Base-by-base conservation (phyloP, 2,888 invertebrate species). In the Griposia aprilina region DNA sequence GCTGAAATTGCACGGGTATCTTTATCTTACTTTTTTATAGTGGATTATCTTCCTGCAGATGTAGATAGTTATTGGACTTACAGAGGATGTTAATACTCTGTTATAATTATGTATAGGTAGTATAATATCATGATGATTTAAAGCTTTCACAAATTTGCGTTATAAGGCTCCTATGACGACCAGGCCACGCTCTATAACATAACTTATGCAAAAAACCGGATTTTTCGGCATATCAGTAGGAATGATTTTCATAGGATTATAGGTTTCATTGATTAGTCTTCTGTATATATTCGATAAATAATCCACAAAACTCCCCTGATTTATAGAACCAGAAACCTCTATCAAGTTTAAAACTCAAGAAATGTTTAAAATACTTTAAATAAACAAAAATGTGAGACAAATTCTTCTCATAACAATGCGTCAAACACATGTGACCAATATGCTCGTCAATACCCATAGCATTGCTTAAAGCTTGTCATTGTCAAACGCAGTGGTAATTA, bases 391-490 rank as follows among this genome's bases (percentile, higher is more conserved):
- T 20, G 15, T 6, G 0, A 2, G 7, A 60, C 1, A 76, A 50
- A 60, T 50, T 63, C 23, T 20, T 62, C 41, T 66, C 26, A 50
- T 59, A 63, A 80, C 79, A 63, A 72, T n/a, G 66, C 83, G 83
- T 74, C 36, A 48, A 86, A 82, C 91, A 91, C 84, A 85, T 91
- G 91, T 84, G 78, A 81, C 76, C 82, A 87, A 87, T 84, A 73
- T 76, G 59, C 41, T 55, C 68, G 60, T 67, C 59, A 80, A 85
- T 68, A 77, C 2, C n/a, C 52, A 15, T 59, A 48, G n/a, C 48
- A 70, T 76, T 20, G 7, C 30, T 48, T 65, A 17, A 6, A 30
- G 57, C 63, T 69, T 76, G 79, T 83, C 81, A 76, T 74, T 77
- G 68, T 65, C 55, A 82, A 77, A 80, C 11, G 26, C 50, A 67